phyloP scores from a whole-genome alignment of 2,888 invertebrate genomes.

The Epiblema foenella region DNA sequence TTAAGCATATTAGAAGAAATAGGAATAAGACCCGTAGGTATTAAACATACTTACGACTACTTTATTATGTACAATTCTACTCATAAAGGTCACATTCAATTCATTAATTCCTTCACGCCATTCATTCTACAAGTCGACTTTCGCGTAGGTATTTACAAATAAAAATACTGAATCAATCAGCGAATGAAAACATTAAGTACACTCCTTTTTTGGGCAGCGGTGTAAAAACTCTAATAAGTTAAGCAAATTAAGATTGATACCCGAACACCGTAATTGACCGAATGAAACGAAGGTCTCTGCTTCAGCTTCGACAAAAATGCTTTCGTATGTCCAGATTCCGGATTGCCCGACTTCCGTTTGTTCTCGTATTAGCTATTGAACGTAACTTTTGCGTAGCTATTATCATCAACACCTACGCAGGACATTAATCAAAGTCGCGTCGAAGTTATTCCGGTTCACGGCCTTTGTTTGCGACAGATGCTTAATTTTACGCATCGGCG shows the following conservation, averaged over 20 bases:
- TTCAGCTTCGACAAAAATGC: too few species aligned
- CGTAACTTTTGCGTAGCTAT: slow-evolving; percentile 24
- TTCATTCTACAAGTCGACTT: not conserved
- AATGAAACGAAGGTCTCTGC: too few species aligned
- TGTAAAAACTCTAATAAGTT: slow-evolving; percentile 8
- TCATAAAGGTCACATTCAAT: not conserved
- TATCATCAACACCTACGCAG: slow-evolving; percentile 31
- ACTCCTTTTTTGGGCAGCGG: too few species aligned
- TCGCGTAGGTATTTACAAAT: not conserved
- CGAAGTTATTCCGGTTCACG: slow-evolving; percentile 46
- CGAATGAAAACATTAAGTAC: too few species aligned
- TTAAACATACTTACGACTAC: not conserved
- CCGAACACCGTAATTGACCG: slow-evolving; percentile 8
- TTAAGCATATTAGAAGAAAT: slow-evolving; percentile 3
- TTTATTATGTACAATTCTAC: not conserved
- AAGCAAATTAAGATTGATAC: slow-evolving; percentile 32
- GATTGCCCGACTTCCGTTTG: too few species aligned
- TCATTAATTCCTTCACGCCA: not conserved
- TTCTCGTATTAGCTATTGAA: slow-evolving; percentile 24
- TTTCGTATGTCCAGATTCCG: too few species aligned
- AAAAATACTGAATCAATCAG: not conserved
- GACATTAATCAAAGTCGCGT: slow-evolving; percentile 45
- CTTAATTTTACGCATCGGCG: slow-evolving; percentile 48
- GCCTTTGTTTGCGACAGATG: slow-evolving; percentile 52
- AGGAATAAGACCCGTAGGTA: not conserved